Conservation (phyloP, 2,113 vertebrate species). For the Sander lucioperca region DNA sequence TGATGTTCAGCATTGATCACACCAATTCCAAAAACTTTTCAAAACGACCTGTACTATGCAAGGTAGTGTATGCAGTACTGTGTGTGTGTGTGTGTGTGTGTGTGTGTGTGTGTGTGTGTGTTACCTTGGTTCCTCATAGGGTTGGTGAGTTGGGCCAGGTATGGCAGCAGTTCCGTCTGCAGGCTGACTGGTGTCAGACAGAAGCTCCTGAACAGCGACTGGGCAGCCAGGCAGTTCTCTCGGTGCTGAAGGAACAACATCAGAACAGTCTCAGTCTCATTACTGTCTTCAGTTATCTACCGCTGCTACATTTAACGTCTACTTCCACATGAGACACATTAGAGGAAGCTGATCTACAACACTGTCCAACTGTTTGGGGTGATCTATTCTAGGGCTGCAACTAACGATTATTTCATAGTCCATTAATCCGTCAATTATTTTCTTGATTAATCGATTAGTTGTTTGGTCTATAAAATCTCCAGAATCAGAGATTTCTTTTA, state of each 20-base stretch:
- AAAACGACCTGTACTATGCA: neutral
- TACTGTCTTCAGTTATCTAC: neutral
- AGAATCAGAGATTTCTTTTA: too few relatives aligned
- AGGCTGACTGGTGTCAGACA: constrained; percentile 90
- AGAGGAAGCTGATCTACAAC: too few relatives aligned
- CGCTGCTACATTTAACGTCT: neutral
- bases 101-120: neutral
- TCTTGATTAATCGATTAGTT: too few relatives aligned
- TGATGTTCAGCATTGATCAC: too few relatives aligned
- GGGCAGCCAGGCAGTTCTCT: constrained; percentile 92
- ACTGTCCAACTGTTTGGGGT: too few relatives aligned
- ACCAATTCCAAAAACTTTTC: neutral
- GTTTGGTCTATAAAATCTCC: too few relatives aligned
- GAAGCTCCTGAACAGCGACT: constrained; percentile 92
- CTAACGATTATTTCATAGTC: too few relatives aligned
- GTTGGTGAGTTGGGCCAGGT: constrained; percentile 90
- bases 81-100: neutral
- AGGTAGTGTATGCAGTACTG: too few relatives aligned
- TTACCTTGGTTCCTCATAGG: constrained; percentile 95
- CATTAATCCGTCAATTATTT: too few relatives aligned
- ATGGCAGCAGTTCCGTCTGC: constrained; percentile 93
- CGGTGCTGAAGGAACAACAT: constrained; percentile 82
- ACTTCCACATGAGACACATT: too few relatives aligned
- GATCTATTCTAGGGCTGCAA: too few relatives aligned
- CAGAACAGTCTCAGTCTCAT: constrained; percentile 2